Percentiles rank a stretch among this genome's conserved stretches.
Conservation (phyloP, 1,140 invertebrate genomes). For the Bombus difficillimus region DNA sequence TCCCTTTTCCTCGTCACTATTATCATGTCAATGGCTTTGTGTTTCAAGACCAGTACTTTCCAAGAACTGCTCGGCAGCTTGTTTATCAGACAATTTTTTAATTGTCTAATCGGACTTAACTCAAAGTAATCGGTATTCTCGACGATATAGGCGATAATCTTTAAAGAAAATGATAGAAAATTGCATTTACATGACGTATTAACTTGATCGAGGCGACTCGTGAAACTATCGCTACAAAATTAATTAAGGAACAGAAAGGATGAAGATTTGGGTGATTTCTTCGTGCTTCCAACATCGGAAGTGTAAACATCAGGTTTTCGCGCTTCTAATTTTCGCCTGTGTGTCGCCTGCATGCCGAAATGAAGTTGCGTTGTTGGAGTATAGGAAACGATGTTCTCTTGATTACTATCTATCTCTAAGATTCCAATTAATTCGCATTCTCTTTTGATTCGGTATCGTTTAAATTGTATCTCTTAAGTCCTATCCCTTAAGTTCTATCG, state of each 20-base stretch:
- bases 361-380: constrained; percentile 11
- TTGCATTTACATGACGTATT: background rate
- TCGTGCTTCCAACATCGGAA: background rate
- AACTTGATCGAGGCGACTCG: background rate
- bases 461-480: background rate
- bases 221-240: background rate
- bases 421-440: constrained; percentile 22
- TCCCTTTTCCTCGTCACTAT: background rate
- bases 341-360: background rate
- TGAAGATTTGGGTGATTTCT: background rate
- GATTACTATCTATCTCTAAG: constrained; percentile 22
- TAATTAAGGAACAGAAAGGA: background rate
- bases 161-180: too few species aligned
- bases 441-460: background rate
- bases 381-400: background rate
- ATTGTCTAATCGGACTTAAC: background rate
- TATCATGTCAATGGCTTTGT: background rate
- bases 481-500: too few species aligned
- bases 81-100: background rate
- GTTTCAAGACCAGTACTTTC: background rate
- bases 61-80: background rate
- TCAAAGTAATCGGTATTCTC: background rate
- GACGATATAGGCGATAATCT: too few species aligned
- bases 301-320: background rate
- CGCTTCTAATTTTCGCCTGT: constrained; percentile 29